Base-by-base conservation (phyloP, 1,140 invertebrate species). In the Drosophila biarmipes region DNA sequence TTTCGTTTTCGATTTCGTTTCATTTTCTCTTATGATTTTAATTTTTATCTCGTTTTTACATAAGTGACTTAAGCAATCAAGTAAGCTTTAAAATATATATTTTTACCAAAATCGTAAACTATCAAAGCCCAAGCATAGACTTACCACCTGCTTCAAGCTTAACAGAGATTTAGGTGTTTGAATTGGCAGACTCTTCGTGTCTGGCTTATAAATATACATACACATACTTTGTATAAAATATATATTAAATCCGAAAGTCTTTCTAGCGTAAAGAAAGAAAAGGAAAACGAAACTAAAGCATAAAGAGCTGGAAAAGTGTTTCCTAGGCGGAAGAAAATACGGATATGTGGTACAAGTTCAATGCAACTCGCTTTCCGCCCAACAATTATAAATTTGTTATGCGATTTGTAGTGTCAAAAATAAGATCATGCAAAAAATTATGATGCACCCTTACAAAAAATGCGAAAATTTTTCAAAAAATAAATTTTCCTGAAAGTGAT, bases 321-420 rank as follows among this genome's bases (percentile, higher is more conserved):
- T 84, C 80, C 80, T 80, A 46, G 74, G 74, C 76, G 68, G 56
- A 51, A 78, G 76, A 56, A 80, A 80, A 48, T 45, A 21, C 49
- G 29, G 48, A 40, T 40, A 49, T 46, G 55, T 46, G 55, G 15
- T 58, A 63, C 54, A 63, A 57, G 29, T n/a, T 17, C 42, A 57
- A 35, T 59, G 37, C 53, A 42, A 2, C 37, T 17, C 37, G 12
- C 37, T 40, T 40, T 40, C 10, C 52, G 6, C 37, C 12, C 11
- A 5, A 19, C 40, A 19, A 19, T 42, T n/a, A n/a, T 19, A 14
- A 10, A 1, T 14, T 6, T 40, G 4, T 24, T 42, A 8, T 8
- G 40, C 10, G 14, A 12, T 17, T 6, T 49, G 46, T 27, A 49
- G 27, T 4, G 46, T 3, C 14, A 35, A 52, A 52, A 37, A n/a